Conservation (phyloP, 2,888 invertebrate genomes). For the Liodrosophila aerea region DNA sequence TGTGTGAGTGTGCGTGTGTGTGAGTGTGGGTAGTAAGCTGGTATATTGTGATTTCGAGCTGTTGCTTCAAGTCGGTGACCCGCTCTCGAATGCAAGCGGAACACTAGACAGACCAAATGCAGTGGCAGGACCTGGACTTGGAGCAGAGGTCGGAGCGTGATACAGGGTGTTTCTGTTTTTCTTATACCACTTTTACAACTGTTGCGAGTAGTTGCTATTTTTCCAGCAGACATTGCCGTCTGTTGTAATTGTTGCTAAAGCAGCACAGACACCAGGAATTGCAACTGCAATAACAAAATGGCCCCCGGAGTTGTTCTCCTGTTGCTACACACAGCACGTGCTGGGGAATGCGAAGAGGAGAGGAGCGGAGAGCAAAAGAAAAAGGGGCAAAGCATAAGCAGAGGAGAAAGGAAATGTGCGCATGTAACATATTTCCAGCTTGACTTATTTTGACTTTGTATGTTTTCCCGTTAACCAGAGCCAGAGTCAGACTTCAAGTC, state of each 20-base stretch:
- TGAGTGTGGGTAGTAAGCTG: no score
- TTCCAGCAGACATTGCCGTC: slow-evolving; percentile 29
- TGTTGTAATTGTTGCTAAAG: slow-evolving; percentile 70
- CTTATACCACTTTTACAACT: slow-evolving; percentile 8
- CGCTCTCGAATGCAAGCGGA: not conserved
- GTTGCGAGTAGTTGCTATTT: slow-evolving; percentile 15
- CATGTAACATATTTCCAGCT: slow-evolving; percentile 69
- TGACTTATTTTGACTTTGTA: slow-evolving; percentile 73
- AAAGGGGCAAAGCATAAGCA: not conserved
- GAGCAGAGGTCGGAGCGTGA: no score
- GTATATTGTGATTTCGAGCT: no score
- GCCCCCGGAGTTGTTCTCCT: slow-evolving; percentile 72
- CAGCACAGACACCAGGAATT: slow-evolving; percentile 63
- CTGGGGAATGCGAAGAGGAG: not conserved
- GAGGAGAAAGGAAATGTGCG: slow-evolving; percentile 29
- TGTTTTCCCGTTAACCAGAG: slow-evolving; percentile 29
- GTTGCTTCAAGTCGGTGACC: no score
- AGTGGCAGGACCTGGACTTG: no score
- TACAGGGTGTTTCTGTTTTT: no score
- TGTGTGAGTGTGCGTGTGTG: no score
- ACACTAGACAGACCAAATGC: no score
- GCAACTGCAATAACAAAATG: slow-evolving; percentile 77
- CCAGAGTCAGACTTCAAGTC: slow-evolving; percentile 14
- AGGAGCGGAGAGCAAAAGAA: not conserved
- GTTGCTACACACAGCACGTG: slow-evolving; percentile 26